Base-by-base conservation (phyloP, 2,888 invertebrate species). In the Habroteleia sp. region DNA sequence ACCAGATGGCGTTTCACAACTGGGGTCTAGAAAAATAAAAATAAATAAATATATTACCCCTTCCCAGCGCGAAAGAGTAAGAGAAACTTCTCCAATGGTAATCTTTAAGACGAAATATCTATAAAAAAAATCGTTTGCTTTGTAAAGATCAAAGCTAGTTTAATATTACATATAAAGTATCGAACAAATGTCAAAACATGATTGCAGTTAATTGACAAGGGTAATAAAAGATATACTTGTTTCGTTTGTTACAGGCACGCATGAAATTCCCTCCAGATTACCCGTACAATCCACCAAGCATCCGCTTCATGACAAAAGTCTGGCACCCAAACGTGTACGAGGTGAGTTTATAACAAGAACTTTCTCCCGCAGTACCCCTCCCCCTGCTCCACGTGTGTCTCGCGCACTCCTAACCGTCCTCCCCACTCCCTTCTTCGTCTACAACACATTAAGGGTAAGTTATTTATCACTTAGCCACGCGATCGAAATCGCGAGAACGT, bases 281-380 rank as follows among this genome's bases (percentile, higher is more conserved):
- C 90, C 99, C 99, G 60, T 99, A 99, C 90, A 97, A 98, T 82
- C 99, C 99, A 78, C 99, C 99, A 78, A 94, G 96, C 82, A 96
- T 99, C 90, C 93, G 97, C 86, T 99, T 99, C 91, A 92, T 98
- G 89, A 97, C 98, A 80, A 99, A 99, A 94, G 98, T 99, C 83
- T 99, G 99, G 98, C 99, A 99, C 91, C 99, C 99, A 80, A 99
- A 99, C 92, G 99, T 99, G 13, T 99, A 99, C 91, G 99, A 99
- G 94, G 97, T 97, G 91, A 93, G 94, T 90, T 81, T 83, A 62
- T 69, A 58, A 83, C 83, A 82, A 72, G 76, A 77, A 76, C 77
- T 77, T 71, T 71, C 78, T 76, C 73, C 74, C 69, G 54, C 54
- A 27, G 50, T 62, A 6, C 35, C 41, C 37, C 56, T 35, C 58